Evolutionary conservation across 1,140 invertebrate species (phyloP), one percentile per base, ranked within the genome.

Genomic region (Melitaea cinxia): DNA sequence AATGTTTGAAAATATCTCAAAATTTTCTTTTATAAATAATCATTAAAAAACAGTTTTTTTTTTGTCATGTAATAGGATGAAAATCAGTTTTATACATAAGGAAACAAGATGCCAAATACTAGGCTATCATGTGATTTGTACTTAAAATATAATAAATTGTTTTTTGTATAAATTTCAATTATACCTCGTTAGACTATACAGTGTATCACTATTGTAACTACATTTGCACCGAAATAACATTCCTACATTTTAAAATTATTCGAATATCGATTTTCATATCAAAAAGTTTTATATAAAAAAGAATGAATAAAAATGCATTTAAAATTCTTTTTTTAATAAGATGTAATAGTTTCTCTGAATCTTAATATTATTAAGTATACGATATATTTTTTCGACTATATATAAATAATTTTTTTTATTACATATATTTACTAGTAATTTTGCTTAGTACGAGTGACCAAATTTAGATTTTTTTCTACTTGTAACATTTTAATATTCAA

Each of bases 21-120:
- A 5, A 17, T 17, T 9, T 6, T 15, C 4, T 14, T 15, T 19
- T 17, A 17, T 17, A 9, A n/a, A n/a, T 4, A 3, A 37, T 14
- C 35, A 14, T n/a, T 37, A 4, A 15, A 12, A 33, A 10, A 12
- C 12, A 6, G 14, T 42, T 17, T 47, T 12, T 6, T 21, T 47
- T 21, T 39, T 39, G 14, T 23, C 14, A 4, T 23, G 12, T 24
- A 47, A 10, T 23, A n/a, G 23, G 17, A 23, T 42, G 37, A 14
- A 42, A n/a, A n/a, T n/a, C n/a, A n/a, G n/a, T n/a, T 47, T 47
- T 47, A 47, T 12, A 23, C 42, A 9, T 47, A 47, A 47, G 42
- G 42, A 19, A 45, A 10, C 23, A 24, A 45, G 45, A 58, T 21
- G 56, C 56, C 56, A 58, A 58, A 58, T 58, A 58, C 45, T 47